Evolutionary conservation across 1,140 invertebrate species (phyloP).

Genomic region (Phenacoccus solenopsis): DNA sequence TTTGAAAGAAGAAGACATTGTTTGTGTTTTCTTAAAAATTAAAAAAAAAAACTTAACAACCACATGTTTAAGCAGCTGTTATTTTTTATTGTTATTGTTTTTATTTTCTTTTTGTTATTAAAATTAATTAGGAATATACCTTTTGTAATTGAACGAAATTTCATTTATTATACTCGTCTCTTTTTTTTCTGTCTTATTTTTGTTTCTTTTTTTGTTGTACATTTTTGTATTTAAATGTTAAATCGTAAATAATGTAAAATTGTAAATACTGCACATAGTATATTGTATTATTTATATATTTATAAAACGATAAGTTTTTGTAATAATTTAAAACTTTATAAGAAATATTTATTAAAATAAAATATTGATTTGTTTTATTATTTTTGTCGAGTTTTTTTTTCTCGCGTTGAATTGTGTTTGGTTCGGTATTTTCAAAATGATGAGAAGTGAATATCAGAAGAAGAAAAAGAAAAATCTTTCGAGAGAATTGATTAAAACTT

Average conservation of each 20-base stretch:
- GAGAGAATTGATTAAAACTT: too few relatives aligned
- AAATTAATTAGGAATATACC: slow-evolving; percentile 1
- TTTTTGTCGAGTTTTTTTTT: background rate
- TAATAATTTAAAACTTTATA: slow-evolving; percentile 13
- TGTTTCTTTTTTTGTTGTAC: background rate
- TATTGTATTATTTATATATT: slow-evolving; percentile 14
- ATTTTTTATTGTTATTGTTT: slow-evolving; percentile 18
- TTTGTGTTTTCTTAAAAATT: background rate
- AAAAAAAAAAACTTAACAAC: slow-evolving; percentile 3
- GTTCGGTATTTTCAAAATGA: too few relatives aligned
- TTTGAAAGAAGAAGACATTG: background rate
- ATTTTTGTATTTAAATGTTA: slow-evolving; percentile 11
- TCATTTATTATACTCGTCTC: slow-evolving; percentile 6
- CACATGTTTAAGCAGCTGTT: slow-evolving; percentile 8
- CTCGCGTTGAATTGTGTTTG: too few relatives aligned
- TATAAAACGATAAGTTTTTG: background rate
- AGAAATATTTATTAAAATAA: slow-evolving; percentile 15
- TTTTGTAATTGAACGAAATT: slow-evolving; percentile 7
- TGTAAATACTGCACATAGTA: slow-evolving; percentile 13
- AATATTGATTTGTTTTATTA: slow-evolving; percentile 16
- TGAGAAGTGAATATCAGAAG: too few relatives aligned
- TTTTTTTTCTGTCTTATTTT: background rate
- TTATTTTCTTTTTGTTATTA: background rate
- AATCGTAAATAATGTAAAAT: background rate
- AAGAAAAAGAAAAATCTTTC: too few relatives aligned